Evolutionary conservation across 2,113 vertebrate genomes (phyloP).

Genomic region (Puffinus mauretanicus): DNA sequence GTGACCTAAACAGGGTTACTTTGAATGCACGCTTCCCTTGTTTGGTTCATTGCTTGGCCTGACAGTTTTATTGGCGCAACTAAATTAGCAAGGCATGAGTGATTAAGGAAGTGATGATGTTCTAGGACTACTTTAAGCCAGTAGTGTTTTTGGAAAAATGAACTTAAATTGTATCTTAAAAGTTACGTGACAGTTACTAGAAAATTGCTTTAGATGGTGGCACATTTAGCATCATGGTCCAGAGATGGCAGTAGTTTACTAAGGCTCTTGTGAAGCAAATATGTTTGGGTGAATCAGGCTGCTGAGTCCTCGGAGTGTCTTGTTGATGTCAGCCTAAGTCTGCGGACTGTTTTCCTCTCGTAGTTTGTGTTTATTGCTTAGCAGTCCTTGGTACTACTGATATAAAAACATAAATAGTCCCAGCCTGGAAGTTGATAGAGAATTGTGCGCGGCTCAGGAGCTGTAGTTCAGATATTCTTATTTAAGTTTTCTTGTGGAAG

Average conservation of each 20-base stretch:
- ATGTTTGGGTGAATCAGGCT: not conserved
- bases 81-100: not conserved
- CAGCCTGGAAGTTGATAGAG: not conserved
- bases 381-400: not conserved
- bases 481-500: not conserved
- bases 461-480: not conserved
- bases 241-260: not conserved
- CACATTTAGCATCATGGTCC: not conserved
- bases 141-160: not conserved
- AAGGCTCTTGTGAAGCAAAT: not conserved
- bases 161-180: not conserved
- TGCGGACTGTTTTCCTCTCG: not conserved
- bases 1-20: not conserved
- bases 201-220: not conserved
- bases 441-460: not conserved
- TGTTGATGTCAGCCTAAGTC: not conserved
- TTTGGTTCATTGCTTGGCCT: not conserved
- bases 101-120: not conserved
- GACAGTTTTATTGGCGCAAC: not conserved
- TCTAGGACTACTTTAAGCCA: not conserved
- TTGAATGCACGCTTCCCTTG: rapidly evolving
- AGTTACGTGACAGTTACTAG: not conserved
- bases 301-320: not conserved
- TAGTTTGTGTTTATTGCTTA: not conserved
- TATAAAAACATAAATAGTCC: not conserved